A percentile compares a stretch with the other conserved stretches of the same genome.
Conservation (phyloP, 2,888 invertebrate genomes). For the Microchrysa polita region DNA sequence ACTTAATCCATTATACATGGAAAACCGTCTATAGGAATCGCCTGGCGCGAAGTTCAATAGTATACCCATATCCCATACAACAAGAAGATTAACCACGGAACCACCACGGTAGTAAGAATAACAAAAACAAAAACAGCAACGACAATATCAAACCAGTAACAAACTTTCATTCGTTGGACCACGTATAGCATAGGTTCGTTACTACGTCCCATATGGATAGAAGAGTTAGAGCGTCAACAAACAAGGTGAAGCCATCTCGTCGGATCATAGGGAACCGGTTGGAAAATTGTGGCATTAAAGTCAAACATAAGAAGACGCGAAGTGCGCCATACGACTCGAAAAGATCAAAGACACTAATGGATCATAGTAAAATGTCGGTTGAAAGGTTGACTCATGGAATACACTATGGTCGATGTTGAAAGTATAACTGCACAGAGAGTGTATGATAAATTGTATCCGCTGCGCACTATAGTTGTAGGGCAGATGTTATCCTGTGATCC, state of each 20-base stretch:
- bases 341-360: background rate
- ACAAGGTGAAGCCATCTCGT: conserved; percentile 8
- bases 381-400: background rate
- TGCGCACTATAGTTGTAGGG: too few relatives aligned
- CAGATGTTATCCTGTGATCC: too few relatives aligned
- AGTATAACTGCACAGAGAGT: too few relatives aligned
- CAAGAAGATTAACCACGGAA: background rate
- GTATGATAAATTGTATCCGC: too few relatives aligned
- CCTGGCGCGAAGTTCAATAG: too few relatives aligned
- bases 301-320: too few relatives aligned
- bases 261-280: conserved; percentile 9
- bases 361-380: background rate
- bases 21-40: too few relatives aligned
- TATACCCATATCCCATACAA: too few relatives aligned
- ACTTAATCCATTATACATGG: background rate
- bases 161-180: background rate
- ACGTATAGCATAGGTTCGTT: too few relatives aligned
- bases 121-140: background rate
- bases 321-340: background rate
- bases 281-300: conserved; percentile 1
- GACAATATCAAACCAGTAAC: background rate
- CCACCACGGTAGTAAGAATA: background rate
- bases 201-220: too few relatives aligned
- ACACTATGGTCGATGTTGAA: too few relatives aligned
- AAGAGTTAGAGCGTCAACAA: conserved; percentile 7